These are phyloP conservation scores for Hydropotes inermis DNA, from an alignment of 2,113 vertebrate genomes.

Conservation along the genomic window DNA sequence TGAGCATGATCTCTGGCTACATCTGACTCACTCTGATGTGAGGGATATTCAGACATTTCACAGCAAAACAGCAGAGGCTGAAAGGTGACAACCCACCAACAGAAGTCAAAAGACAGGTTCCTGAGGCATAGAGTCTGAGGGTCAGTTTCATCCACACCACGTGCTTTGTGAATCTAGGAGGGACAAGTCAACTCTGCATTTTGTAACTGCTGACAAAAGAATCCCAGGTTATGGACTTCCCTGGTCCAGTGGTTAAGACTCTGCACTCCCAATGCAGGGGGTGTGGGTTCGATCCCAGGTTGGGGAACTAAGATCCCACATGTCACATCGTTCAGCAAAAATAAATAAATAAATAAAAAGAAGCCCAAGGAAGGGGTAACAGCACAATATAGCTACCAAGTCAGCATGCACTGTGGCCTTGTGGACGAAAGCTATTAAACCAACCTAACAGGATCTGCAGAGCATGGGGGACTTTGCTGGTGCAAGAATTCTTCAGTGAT, in stretches of 20 bases:
- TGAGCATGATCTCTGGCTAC: neutral
- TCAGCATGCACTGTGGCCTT: neutral
- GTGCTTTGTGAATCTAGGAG: neutral
- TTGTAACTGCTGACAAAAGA: neutral
- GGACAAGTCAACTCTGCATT: neutral
- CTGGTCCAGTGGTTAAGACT: neutral
- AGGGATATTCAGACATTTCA: neutral
- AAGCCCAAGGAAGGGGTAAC: no score
- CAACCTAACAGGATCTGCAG: neutral
- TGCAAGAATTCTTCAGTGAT: neutral
- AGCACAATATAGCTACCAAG: fast-evolving
- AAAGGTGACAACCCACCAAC: neutral
- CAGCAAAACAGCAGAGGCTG: neutral
- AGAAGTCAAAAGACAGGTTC: neutral
- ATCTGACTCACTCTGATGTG: neutral
- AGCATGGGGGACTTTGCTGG: neutral
- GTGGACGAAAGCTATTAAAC: neutral
- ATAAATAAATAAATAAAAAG: neutral
- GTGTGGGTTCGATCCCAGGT: neutral
- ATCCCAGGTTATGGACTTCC: neutral
- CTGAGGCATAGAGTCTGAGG: neutral
- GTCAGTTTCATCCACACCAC: no score
- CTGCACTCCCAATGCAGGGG: neutral
- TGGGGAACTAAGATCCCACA: neutral
- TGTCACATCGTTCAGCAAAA: neutral